Evolutionary conservation across 2,888 invertebrate genomes (phyloP).

Genomic region (Chalcis sispes): DNA sequence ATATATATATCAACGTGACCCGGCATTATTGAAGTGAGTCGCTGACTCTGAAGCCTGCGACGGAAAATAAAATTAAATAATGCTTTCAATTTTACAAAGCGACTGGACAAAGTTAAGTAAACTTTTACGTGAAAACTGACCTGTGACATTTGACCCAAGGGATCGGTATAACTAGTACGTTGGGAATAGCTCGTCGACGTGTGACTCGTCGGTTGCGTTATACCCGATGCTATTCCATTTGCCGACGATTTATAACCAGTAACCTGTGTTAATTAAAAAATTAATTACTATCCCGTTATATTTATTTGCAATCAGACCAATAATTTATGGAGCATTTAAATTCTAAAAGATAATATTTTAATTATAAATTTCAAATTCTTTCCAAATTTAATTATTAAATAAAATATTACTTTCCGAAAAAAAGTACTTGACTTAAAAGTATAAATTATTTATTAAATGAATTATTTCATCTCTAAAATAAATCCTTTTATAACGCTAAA

Average conservation of each 20-base stretch:
- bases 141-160: constrained; percentile 72
- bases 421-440: too few relatives aligned
- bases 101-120: too few relatives aligned
- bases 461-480: too few relatives aligned
- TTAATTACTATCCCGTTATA: background rate
- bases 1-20: constrained; percentile 49
- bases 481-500: too few relatives aligned
- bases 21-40: constrained; percentile 51
- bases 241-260: constrained; percentile 72
- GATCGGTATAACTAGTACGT: constrained; percentile 70
- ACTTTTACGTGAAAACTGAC: constrained; percentile 58
- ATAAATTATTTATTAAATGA: too few relatives aligned
- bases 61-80: background rate
- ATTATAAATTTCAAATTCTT: too few relatives aligned
- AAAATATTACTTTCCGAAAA: too few relatives aligned
- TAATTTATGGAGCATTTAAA: too few relatives aligned
- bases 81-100: background rate
- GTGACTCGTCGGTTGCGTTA: constrained; percentile 70
- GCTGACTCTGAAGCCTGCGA: constrained; percentile 47
- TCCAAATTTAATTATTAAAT: too few relatives aligned
- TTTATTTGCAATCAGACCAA: too few relatives aligned
- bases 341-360: too few relatives aligned
- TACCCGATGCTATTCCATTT: constrained; percentile 68
- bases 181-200: constrained; percentile 68
- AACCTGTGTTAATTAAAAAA: constrained; percentile 61